Evolutionary conservation across 2,113 vertebrate genomes (phyloP), one percentile per base, ranked within the genome.

Genomic region (Uria aalge): DNA sequence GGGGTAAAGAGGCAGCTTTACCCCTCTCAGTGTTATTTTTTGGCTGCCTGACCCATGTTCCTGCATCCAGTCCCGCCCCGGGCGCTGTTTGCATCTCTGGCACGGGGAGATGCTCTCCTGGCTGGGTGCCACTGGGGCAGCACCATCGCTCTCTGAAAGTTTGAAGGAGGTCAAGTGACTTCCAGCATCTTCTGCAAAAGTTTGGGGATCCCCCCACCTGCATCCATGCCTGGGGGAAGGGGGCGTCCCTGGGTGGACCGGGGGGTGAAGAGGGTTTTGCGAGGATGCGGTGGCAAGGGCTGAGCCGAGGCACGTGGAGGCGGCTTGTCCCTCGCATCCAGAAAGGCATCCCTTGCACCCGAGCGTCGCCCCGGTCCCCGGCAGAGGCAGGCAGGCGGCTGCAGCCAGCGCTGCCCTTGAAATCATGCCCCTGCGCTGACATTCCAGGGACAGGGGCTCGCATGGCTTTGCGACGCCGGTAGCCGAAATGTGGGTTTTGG

Each of bases 381-480:
- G 81, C 77, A 52, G 48, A 29, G 48, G 34, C 53, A 15, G 53
- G 9, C 15, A 45, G 48, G 86, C 36, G 85, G 73, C 52, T 59
- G 72, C 22, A 7, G 66, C 78, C 66, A 67, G 59, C 1, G 3
- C 47, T 82, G 86, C 34, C 56, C 60, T 23, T 8, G 66, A n/a
- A 32, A 32, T 24, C 40, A 3, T 6, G 11, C 20, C 63, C 32
- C 47, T 2, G 12, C 7, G 3, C 13, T 47, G 40, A 18, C 50
- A 0, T 60, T 60, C 59, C 74, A 55, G 19, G 73, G 40, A 1
- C 0, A 3, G 34, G 2, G 17, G 7, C 41, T 57, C 2, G 0
- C 0, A 6, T 21, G 50, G 36, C 45, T 85, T 40, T 5, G 7
- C 40, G 16, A 30, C 0, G 0, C 19, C 0, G 0, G 48, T 16